Percentiles rank a stretch among this genome's conserved stretches.
Conservation (phyloP, 1,140 invertebrate genomes). For the Centruroides sculpturatus region DNA sequence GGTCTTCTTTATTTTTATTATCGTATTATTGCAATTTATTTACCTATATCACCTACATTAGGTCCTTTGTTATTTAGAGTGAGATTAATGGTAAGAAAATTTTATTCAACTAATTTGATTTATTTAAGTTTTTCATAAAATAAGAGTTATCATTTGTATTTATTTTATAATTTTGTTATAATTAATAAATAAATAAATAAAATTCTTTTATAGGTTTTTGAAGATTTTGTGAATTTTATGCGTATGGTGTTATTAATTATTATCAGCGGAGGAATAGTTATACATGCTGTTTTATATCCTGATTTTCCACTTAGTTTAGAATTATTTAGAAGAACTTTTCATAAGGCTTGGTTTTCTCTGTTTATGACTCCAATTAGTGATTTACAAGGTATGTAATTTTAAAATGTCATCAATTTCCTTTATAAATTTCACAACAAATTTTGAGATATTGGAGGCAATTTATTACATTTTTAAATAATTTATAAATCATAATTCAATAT, state of each 20-base stretch:
- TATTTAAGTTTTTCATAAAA: neutral
- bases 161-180: neutral
- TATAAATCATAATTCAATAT: no score
- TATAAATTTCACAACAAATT: no score
- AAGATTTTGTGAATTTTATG: slow-evolving; percentile 32
- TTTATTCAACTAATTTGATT: neutral
- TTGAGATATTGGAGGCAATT: no score
- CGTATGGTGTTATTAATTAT: slow-evolving; percentile 30
- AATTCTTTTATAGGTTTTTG: slow-evolving; percentile 22
- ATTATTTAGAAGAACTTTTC: slow-evolving; percentile 24
- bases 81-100: slow-evolving; percentile 26
- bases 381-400: slow-evolving; percentile 18
- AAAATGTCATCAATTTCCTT: neutral
- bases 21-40: slow-evolving; percentile 27
- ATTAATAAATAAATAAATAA: neutral
- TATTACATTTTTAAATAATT: no score
- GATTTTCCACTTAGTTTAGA: slow-evolving; percentile 26
- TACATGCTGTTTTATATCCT: slow-evolving; percentile 31
- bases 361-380: slow-evolving; percentile 30
- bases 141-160: neutral
- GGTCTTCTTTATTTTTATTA: slow-evolving; percentile 31
- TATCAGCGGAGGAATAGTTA: slow-evolving; percentile 29
- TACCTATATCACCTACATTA: slow-evolving; percentile 31
- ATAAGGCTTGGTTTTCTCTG: slow-evolving; percentile 28
- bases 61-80: slow-evolving; percentile 31